A percentile compares a stretch with the other conserved stretches of the same genome.
Conservation (phyloP, 2,113 vertebrate species). For the Malaclemys terrapin region DNA sequence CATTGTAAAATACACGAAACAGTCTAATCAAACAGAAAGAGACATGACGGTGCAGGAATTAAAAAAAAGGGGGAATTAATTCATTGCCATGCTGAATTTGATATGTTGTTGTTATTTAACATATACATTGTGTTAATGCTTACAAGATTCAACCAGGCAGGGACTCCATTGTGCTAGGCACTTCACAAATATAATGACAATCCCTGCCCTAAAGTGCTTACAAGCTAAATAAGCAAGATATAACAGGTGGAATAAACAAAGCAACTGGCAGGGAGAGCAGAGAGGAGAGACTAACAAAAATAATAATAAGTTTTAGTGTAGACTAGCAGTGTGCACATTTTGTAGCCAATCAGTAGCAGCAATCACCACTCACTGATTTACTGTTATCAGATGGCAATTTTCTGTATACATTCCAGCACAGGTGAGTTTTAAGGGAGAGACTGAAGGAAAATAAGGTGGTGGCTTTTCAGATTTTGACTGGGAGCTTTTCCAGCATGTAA, state of each 20-base stretch:
- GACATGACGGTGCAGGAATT: neutral
- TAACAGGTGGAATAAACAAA: neutral
- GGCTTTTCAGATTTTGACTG: no score
- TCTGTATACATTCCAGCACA: neutral
- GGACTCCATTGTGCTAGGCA: neutral
- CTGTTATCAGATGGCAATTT: neutral
- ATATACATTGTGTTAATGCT: neutral
- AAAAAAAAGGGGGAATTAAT: neutral
- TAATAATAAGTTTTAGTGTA: neutral
- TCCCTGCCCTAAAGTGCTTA: neutral
- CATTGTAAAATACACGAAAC: neutral
- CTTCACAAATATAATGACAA: neutral
- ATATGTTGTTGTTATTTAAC: neutral
- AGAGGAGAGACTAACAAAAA: neutral
- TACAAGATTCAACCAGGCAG: neutral
- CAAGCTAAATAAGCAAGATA: neutral
- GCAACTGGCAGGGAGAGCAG: neutral
- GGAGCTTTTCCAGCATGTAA: conserved; percentile 4
- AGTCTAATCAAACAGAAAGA: neutral
- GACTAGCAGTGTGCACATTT: neutral
- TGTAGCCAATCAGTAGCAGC: neutral
- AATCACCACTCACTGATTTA: neutral
- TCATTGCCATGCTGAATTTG: neutral
- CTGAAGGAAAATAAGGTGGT: neutral
- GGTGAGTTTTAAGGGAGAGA: neutral